Conservation (phyloP, 2,888 invertebrate species). For the Agrochola lychnidis region DNA sequence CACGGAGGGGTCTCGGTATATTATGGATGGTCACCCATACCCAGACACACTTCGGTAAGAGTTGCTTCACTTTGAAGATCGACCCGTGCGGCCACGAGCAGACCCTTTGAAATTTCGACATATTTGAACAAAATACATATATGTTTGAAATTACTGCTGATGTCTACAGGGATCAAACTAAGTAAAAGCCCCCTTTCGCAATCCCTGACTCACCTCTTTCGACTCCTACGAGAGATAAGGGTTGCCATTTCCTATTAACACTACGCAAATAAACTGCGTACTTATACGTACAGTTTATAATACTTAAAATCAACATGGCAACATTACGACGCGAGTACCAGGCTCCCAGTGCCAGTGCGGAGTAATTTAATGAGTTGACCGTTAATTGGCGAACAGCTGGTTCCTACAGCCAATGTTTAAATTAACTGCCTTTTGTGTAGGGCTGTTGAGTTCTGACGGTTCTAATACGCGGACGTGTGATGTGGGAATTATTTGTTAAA, state of each 20-base stretch:
- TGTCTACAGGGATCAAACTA: not conserved
- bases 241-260: slow-evolving; percentile 10
- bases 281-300: slow-evolving; percentile 43
- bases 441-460: slow-evolving; percentile 49
- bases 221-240: slow-evolving; percentile 13
- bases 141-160: not conserved
- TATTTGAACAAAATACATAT: not conserved
- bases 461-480: slow-evolving; percentile 18
- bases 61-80: not conserved
- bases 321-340: slow-evolving; percentile 63
- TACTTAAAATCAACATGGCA: slow-evolving; percentile 64
- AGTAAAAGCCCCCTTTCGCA: not conserved
- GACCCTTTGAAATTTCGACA: not conserved
- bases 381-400: slow-evolving; percentile 81
- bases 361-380: slow-evolving; percentile 83
- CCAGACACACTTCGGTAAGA: not conserved
- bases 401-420: slow-evolving; percentile 79
- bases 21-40: not conserved
- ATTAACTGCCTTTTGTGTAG: slow-evolving; percentile 76
- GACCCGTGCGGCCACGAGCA: not conserved
- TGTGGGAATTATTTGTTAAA: not conserved
- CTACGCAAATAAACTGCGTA: slow-evolving; percentile 21
- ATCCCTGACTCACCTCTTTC: slow-evolving; percentile 16
- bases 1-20: not conserved
- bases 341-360: slow-evolving; percentile 69